Conservation (phyloP, 2,113 vertebrate genomes). For the Grantiella picta region DNA sequence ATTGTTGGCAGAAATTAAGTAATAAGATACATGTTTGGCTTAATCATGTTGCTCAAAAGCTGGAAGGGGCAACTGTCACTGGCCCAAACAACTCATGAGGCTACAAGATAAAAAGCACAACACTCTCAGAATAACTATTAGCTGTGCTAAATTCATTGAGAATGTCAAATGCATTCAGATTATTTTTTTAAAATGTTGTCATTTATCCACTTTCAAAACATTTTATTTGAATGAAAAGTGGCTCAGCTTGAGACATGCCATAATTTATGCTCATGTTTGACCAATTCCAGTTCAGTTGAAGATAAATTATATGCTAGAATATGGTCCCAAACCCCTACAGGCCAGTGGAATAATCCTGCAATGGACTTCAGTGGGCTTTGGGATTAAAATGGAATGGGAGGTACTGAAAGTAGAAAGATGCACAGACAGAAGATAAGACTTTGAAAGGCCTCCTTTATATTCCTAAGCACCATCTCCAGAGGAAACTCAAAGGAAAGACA, state of each 20-base stretch:
- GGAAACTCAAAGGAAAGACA: not conserved
- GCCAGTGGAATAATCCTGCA: not conserved
- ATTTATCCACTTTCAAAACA: not conserved
- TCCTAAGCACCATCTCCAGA: not conserved
- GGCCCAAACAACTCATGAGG: not conserved
- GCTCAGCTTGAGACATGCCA: not conserved
- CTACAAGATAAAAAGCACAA: not conserved
- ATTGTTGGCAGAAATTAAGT: not conserved
- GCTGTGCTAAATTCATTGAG: not conserved
- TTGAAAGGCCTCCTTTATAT: not conserved
- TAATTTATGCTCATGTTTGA: not conserved
- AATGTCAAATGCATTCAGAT: not conserved
- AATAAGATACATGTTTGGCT: not conserved
- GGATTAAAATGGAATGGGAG: not conserved
- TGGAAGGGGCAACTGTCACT: not conserved
- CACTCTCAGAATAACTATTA: not conserved
- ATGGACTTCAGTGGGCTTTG: not conserved
- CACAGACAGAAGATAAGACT: not conserved
- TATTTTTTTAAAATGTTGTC: not conserved
- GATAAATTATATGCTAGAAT: not conserved
- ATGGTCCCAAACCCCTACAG: not conserved
- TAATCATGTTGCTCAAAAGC: not conserved
- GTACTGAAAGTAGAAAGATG: not conserved
- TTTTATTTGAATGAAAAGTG: not conserved
- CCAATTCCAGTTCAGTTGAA: not conserved